phyloP scores from a whole-genome alignment of 2,797 vertebrate species.

The Sebastes taczanowskii region DNA sequence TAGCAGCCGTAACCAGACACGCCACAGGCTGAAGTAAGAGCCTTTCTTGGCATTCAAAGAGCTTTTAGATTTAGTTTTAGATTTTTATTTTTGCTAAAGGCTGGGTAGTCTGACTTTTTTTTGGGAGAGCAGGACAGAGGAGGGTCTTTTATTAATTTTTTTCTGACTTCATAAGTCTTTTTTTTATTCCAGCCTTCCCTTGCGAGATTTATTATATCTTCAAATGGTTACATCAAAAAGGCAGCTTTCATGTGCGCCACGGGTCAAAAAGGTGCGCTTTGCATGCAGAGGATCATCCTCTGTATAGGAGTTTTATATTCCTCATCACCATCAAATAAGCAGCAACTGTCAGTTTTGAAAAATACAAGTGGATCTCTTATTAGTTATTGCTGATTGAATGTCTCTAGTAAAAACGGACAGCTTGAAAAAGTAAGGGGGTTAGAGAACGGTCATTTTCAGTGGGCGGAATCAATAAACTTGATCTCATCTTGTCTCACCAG shows the following conservation, averaged over 20 bases:
- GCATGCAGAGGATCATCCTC: not conserved
- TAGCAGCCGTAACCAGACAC: not conserved
- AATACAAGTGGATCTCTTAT: not conserved
- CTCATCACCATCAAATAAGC: not conserved
- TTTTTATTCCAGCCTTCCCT: not conserved
- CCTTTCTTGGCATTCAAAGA: not conserved
- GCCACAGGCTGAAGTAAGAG: too few relatives aligned
- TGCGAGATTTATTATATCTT: not conserved
- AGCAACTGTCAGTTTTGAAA: not conserved
- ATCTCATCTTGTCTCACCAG: not conserved
- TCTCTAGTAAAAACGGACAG: not conserved
- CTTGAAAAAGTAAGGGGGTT: not conserved
- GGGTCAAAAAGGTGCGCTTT: not conserved
- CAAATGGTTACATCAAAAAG: slow-evolving; percentile 7
- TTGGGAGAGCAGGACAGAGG: not conserved
- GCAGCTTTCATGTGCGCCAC: not conserved
- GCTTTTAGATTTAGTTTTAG: not conserved
- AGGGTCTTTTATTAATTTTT: not conserved
- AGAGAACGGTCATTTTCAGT: not conserved
- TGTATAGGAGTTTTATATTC: not conserved
- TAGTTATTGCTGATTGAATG: not conserved
- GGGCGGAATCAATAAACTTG: not conserved
- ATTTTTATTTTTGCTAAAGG: not conserved
- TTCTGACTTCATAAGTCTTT: not conserved
- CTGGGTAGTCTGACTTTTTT: not conserved